phyloP scores from a whole-genome alignment of 2,888 invertebrate species.

The Idaea straminata region DNA sequence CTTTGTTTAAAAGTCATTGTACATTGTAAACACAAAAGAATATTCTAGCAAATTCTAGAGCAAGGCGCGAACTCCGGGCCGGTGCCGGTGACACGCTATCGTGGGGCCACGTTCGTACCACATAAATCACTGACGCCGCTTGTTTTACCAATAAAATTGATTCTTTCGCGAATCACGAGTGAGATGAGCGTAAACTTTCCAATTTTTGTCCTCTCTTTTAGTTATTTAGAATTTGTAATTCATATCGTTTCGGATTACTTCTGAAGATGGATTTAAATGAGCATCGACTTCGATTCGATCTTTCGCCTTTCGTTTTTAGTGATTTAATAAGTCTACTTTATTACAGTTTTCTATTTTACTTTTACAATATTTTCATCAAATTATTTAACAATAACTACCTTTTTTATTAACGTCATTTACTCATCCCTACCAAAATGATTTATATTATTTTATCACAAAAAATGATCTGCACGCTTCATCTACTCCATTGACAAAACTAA shows the following conservation, averaged over 20 bases:
- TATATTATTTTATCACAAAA: slow-evolving; percentile 31
- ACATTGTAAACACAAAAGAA: slow-evolving; percentile 63
- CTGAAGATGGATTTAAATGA: too few relatives aligned
- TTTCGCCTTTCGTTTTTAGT: too few relatives aligned
- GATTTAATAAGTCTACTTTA: too few relatives aligned
- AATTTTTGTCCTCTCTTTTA: neutral
- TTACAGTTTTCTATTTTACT: too few relatives aligned
- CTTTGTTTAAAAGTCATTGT: slow-evolving; percentile 38
- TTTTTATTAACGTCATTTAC: neutral
- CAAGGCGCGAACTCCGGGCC: slow-evolving; percentile 62
- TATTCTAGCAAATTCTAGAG: slow-evolving; percentile 70
- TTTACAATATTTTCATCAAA: too few relatives aligned
- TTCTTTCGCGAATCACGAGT: slow-evolving; percentile 61
- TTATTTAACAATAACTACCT: too few relatives aligned
- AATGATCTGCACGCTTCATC: slow-evolving; percentile 38
- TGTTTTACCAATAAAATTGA: slow-evolving; percentile 78
- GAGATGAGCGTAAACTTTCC: slow-evolving; percentile 43
- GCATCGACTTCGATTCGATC: too few relatives aligned
- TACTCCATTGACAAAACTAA: slow-evolving; percentile 33
- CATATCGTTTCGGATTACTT: too few relatives aligned
- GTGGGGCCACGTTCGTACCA: slow-evolving; percentile 63
- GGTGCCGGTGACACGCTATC: slow-evolving; percentile 71
- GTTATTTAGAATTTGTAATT: neutral
- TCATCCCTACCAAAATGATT: neutral
- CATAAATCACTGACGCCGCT: slow-evolving; percentile 72